phyloP scores from a whole-genome alignment of 2,888 invertebrate genomes.

The Mactromeris polynyma region DNA sequence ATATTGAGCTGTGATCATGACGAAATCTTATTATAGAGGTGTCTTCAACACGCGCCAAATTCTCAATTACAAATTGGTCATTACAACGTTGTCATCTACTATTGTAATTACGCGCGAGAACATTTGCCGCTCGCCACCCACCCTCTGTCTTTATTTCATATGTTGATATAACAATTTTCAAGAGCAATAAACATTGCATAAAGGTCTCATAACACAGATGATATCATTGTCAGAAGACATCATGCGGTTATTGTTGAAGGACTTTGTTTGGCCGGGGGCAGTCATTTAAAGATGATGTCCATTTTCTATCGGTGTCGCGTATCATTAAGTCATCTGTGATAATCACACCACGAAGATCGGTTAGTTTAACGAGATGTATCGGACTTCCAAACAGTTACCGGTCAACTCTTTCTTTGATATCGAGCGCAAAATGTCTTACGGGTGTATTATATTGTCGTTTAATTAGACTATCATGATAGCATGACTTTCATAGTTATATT shows the following conservation, averaged over 20 bases:
- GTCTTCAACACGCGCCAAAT: conserved; percentile 24
- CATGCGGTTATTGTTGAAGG: conserved; percentile 28
- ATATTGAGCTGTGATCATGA: neutral
- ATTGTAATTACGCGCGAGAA: conserved; percentile 34
- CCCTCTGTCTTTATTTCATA: conserved; percentile 21
- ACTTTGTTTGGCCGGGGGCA: conserved; percentile 13
- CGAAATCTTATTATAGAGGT: neutral
- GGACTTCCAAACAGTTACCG: conserved; percentile 55
- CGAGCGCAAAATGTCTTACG: conserved; percentile 51
- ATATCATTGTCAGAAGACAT: conserved; percentile 54
- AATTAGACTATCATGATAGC: conserved; percentile 53
- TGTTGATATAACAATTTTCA: conserved; percentile 30
- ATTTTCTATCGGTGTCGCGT: conserved; percentile 45
- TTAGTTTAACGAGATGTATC: conserved; percentile 56
- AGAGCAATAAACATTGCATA: conserved; percentile 48
- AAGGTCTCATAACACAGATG: conserved; percentile 42
- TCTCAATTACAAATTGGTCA: conserved; percentile 26
- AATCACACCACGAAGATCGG: conserved; percentile 38
- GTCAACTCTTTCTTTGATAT: conserved; percentile 48
- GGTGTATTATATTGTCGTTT: conserved; percentile 58
- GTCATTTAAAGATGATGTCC: conserved; percentile 36
- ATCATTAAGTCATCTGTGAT: conserved; percentile 44
- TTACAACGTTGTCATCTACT: conserved; percentile 27
- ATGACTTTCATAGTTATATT: conserved; percentile 7
- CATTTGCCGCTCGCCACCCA: conserved; percentile 39